Evolutionary conservation across 2,888 invertebrate genomes (phyloP), one percentile per base, ranked within the genome.

Genomic region (Galerucella nymphaeae): DNA sequence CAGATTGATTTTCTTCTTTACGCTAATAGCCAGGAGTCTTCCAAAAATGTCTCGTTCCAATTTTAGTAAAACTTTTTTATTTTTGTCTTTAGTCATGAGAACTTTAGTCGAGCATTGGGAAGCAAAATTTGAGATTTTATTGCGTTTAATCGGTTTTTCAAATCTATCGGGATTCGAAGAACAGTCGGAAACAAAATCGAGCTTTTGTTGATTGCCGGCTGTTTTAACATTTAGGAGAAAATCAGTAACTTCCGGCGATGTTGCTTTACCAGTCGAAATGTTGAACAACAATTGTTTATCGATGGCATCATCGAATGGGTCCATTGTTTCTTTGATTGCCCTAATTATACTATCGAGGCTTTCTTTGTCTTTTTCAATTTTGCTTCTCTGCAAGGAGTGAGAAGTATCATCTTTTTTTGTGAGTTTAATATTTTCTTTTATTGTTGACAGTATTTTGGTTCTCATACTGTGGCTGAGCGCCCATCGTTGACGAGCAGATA

Each of bases 241-340:
- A 80, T 82, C 74, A 66, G 78, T 16, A 76, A 84, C 80, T 57
- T 82, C 75, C 64, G 9, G 1, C 53, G 81, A 82, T 72, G 82
- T 80, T 55, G 82, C 82, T 74, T 82, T 82, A 62, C 84, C 82
- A 57, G 83, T 83, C 20, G 82, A 82, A 79, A 83, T 74, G 20
- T 82, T 81, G 38, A 81, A 82, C 45, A 82, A 76, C 42, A 30
- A n/a, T 53, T 78, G 62, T 76, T 75, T 72, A 66, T 80, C 79
- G 38, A 80, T 72, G 5, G 13, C 9, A 2, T 38, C 30, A 38
- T 38, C 30, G 2, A 38, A 38, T 0, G 30, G 30, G 1, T 8
- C 2, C 55, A 8, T 67, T 16, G 71, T 71, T 10, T 72, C 18
- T 76, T 76, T 78, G 6, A 80, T 77, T 30, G 77, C 73, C 57